Evolutionary conservation across 2,113 vertebrate species (phyloP), one percentile per base, ranked within the genome.

Genomic region (Anguilla japonica): DNA sequence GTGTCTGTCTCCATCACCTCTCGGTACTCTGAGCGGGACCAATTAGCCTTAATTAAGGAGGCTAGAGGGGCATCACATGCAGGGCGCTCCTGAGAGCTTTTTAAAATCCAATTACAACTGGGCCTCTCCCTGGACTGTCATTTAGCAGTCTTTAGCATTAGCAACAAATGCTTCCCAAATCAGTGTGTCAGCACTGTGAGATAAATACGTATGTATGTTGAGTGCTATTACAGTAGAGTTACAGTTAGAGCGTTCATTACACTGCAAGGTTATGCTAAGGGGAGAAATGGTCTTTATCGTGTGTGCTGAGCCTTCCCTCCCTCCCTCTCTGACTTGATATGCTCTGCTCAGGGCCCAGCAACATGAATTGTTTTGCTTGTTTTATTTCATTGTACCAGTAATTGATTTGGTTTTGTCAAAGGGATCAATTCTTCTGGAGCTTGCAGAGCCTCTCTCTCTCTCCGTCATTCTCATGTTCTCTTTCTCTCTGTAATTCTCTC

Each of bases 31-130:
- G 56, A 40, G 16, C 56, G 5, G 50, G 46, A 53, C 50, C 60
- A 75, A 75, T 84, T 43, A 71, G 11, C 60, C 18, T 26, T 22
- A 50, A 79, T 29, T 82, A 53, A 56, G 46, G 46, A 82, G n/a
- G 39, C 18, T 5, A 39, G 29, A 26, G 29, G 78, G 78, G 22
- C 34, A 2, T 60, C 34, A 80, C 43, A 75, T 75, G 22, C 84
- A 60, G 78, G 18, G 34, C 4, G 39, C 7, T 41, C 29, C 16
- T 57, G 13, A 80, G 34, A 50, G n/a, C 41, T 40, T 40, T 80
- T 80, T 80, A 41, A 80, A 75, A 75, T 29, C 29, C 79, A 80
- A 80, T 80, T 80, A 80, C 41, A 41, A 22, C 41, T 41, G 79
- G 13, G 34, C 18, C 22, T 80, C 79, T 20, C 40, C 29, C 39